These are phyloP conservation scores for Rhimphoctona megacephalus DNA, from an alignment of 2,888 invertebrate species.

Conservation along the genomic window DNA sequence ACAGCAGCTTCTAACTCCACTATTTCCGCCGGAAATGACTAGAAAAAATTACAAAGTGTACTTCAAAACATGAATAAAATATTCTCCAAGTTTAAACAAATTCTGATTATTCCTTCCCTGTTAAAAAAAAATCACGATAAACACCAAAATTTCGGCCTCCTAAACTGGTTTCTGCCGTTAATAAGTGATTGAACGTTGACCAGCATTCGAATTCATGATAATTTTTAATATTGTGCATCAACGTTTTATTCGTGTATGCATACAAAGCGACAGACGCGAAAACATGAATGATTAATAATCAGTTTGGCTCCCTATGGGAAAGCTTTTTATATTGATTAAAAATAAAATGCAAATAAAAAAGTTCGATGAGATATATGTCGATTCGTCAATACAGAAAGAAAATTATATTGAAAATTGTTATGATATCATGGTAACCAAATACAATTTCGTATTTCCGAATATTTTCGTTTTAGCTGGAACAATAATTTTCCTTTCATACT, in stretches of 20 bases:
- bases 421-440: neutral
- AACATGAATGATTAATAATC: neutral
- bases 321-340: neutral
- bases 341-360: neutral
- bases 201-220: neutral
- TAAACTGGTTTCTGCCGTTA: no score
- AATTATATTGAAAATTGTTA: no score
- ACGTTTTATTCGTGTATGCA: neutral
- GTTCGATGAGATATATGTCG: neutral
- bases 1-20: no score
- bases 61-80: no score
- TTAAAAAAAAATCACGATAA: no score
- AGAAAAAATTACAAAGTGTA: no score
- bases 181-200: neutral
- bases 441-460: neutral
- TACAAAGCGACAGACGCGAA: neutral
- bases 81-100: no score
- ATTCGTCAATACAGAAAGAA: neutral
- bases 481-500: neutral
- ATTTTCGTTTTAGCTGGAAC: neutral
- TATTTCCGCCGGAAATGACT: no score
- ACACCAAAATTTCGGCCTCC: no score
- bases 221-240: neutral
- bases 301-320: neutral
- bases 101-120: no score